Conservation (phyloP, 2,888 invertebrate species). For the Protophormia terraenovae region DNA sequence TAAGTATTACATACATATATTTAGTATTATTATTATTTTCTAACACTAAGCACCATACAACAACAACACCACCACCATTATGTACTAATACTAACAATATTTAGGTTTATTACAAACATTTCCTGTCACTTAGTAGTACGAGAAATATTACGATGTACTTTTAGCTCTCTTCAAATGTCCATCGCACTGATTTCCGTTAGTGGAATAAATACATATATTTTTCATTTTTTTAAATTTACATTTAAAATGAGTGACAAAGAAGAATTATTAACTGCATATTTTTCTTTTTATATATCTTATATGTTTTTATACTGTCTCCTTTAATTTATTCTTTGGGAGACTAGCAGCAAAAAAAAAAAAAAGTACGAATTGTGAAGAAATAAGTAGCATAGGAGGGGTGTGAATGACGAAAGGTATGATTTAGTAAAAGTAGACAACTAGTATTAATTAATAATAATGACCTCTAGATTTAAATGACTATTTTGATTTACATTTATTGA, state of each 20-base stretch:
- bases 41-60: not conserved
- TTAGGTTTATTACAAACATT: constrained; percentile 60
- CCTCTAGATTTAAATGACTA: constrained; percentile 2
- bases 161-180: constrained; percentile 61
- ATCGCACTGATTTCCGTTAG: constrained; percentile 54
- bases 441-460: constrained; percentile 45
- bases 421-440: constrained; percentile 21
- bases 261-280: constrained; percentile 56
- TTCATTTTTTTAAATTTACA: constrained; percentile 30
- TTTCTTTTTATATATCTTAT: constrained; percentile 1
- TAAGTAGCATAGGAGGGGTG: not conserved
- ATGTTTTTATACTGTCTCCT: not conserved
- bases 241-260: constrained; percentile 38
- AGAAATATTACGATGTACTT: no score
- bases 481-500: constrained; percentile 41
- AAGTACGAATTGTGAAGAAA: not conserved
- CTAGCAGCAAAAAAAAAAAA: not conserved
- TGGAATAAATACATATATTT: not conserved
- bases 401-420: constrained; percentile 22
- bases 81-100: constrained; percentile 18
- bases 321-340: not conserved
- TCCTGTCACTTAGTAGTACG: constrained; percentile 52
- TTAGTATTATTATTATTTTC: constrained; percentile 3
- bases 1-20: no score
- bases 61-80: not conserved